Conservation (phyloP, 1,140 invertebrate species). For the Apocrypta bakeri region DNA sequence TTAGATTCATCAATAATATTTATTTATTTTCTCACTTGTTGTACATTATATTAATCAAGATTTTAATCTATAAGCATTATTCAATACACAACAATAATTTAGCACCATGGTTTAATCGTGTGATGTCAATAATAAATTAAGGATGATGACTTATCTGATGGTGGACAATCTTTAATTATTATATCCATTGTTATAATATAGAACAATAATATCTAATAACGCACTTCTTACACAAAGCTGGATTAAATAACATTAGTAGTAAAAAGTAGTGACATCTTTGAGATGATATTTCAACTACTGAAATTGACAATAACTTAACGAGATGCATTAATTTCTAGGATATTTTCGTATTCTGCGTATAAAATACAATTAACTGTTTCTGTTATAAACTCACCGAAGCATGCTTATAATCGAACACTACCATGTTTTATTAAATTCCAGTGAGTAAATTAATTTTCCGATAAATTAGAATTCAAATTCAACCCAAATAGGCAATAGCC, state of each 20-base stretch:
- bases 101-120: too few relatives aligned
- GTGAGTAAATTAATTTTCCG: not conserved
- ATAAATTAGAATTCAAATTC: not conserved
- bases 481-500: not conserved
- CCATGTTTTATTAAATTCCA: constrained; percentile 42
- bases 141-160: too few relatives aligned
- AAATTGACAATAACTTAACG: constrained; percentile 58
- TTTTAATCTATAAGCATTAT: too few relatives aligned
- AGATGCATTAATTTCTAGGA: constrained; percentile 59
- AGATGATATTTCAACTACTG: not conserved
- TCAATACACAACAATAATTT: too few relatives aligned
- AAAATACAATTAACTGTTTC: constrained; percentile 63
- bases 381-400: constrained; percentile 58
- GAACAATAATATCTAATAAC: not conserved
- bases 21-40: too few relatives aligned
- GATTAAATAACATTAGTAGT: too few relatives aligned
- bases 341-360: constrained; percentile 65
- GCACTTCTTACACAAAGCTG: too few relatives aligned
- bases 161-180: too few relatives aligned
- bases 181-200: not conserved
- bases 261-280: too few relatives aligned
- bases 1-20: too few relatives aligned
- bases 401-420: constrained; percentile 56
- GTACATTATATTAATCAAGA: not conserved
- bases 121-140: too few relatives aligned